Conservation (phyloP, 2,797 vertebrate species). For the Crocidura indochinensis region DNA sequence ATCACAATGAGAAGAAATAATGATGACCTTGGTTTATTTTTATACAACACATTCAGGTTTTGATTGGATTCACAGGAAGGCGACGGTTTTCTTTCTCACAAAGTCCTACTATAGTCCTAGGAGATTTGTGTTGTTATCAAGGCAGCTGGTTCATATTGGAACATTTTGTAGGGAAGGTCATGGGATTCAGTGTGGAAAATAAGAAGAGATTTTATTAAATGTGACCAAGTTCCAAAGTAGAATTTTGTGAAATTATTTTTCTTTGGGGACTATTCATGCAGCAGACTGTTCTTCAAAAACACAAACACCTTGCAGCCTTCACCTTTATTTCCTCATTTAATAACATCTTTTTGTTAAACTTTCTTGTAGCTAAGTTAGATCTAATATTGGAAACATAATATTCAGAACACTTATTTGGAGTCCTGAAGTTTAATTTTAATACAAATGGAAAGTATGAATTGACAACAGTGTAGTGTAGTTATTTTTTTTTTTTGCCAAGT, state of each 20-base stretch:
- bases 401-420: neutral
- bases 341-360: conserved; percentile 33
- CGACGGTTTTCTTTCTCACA: conserved; percentile 86
- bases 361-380: neutral
- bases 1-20: conserved; percentile 89
- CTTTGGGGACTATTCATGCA: neutral
- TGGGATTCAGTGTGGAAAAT: conserved; percentile 73
- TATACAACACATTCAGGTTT: conserved; percentile 86
- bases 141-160: conserved; percentile 81
- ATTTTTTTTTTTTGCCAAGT: neutral
- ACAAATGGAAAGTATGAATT: conserved; percentile 16
- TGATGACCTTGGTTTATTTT: conserved; percentile 90
- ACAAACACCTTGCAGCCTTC: conserved; percentile 3
- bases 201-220: conserved; percentile 77
- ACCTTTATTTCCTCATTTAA: conserved; percentile 6
- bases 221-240: conserved; percentile 60
- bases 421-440: conserved; percentile 49
- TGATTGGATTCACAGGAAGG: conserved; percentile 87
- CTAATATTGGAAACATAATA: conserved; percentile 8
- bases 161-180: conserved; percentile 87
- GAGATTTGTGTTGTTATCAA: conserved; percentile 87
- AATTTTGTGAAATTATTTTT: conserved; percentile 83
- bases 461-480: neutral
- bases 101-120: conserved; percentile 83
- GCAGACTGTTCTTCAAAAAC: conserved; percentile 1